Base-by-base conservation (phyloP, 2,797 vertebrate species). In the Urophycis tenuis region DNA sequence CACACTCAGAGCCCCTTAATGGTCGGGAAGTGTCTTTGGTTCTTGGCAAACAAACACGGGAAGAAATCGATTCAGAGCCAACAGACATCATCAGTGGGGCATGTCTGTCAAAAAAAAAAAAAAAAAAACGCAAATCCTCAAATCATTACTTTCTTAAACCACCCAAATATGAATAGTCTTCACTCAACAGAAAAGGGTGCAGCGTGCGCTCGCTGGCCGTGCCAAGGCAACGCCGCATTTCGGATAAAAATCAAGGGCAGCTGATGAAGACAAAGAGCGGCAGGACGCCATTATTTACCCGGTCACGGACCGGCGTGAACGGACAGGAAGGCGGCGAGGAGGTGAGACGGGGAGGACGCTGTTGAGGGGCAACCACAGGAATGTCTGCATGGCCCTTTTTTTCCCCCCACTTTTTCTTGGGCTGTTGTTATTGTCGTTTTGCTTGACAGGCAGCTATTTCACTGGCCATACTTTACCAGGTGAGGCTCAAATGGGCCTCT, bases 401-500 rank as follows among this genome's bases (percentile, higher is more conserved):
- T 72, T 19, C 0, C 60, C 5, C 5, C 53, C n/a, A 12, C 14
- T 30, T 30, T 19, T 19, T 5, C 5, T 17, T 1, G 8, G 30
- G 69, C 69, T 71, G 32, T 69, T 31, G 67, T 31, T 71, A 17
- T 71, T 71, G 30, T 33, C 31, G 12, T 19, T 71, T 33, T 32
- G 60, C 71, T n/a, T 84, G 78, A 81, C 79, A 80, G 80, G 78
- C 75, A 81, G 76, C 79, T 78, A 79, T 82, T 87, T 83, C 77
- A 82, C 70, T 22, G 39, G 75, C 77, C 33, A 41, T 76, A 64
- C 73, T 85, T 87, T 72, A 79, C 77, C 72, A 73, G 80, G 69
- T 78, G 81, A 84, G 80, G 75, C 79, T 84, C 60, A 86, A 85
- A 81, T 64, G 39, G 22, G 67, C 86, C 88, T 84, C 85, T 34